Evolutionary conservation across 2,113 vertebrate genomes (phyloP).

Genomic region (Brachyhypopomus occidentalis): DNA sequence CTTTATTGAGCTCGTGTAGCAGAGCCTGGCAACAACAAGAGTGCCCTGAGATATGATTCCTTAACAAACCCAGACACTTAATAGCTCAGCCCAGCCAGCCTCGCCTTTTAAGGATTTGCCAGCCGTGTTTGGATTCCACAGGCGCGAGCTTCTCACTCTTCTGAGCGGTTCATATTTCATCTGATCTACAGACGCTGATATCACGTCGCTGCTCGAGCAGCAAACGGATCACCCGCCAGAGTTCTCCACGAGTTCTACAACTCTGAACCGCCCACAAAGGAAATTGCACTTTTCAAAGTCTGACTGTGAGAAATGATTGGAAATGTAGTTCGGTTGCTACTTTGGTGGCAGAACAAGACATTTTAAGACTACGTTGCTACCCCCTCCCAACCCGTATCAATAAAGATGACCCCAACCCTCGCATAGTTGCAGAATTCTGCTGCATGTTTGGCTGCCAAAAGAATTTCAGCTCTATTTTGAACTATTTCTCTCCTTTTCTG

Average conservation of each 20-base stretch:
- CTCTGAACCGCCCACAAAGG: conserved; percentile 2
- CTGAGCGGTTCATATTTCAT: conserved; percentile 27
- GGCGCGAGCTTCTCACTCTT: background rate
- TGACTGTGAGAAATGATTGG: conserved; percentile 14
- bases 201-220: conserved; percentile 2
- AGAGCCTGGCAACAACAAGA: background rate
- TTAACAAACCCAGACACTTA: conserved; percentile 10
- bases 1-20: background rate
- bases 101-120: background rate
- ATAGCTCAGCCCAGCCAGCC: background rate
- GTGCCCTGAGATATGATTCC: background rate
- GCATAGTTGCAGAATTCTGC: background rate
- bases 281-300: conserved; percentile 28
- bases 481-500: conserved; percentile 10
- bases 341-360: conserved; percentile 5
- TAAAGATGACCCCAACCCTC: background rate
- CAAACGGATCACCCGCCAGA: conserved; percentile 14
- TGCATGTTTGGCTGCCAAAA: conserved; percentile 28
- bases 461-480: background rate
- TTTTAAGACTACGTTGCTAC: conserved; percentile 6
- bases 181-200: conserved; percentile 19
- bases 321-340: conserved; percentile 34
- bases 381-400: background rate
- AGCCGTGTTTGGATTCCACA: background rate
- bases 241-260: conserved; percentile 5